Conservation (phyloP, 1,140 invertebrate species). For the Littorina saxatilis region DNA sequence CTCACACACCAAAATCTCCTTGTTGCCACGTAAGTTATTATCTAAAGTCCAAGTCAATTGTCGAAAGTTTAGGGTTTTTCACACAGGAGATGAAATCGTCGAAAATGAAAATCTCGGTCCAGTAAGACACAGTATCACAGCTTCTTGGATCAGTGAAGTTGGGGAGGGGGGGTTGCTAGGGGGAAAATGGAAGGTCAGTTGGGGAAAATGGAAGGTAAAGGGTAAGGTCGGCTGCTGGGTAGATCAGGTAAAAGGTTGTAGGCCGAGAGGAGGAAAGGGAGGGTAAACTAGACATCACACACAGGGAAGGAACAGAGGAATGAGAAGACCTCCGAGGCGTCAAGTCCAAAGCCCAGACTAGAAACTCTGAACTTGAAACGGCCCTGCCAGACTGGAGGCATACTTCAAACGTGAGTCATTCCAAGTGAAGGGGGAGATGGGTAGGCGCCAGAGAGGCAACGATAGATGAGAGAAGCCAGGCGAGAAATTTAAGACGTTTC, state of each 20-base stretch:
- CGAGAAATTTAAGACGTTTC: not conserved
- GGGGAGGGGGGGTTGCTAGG: too few relatives aligned
- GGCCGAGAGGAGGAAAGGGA: conserved; percentile 17
- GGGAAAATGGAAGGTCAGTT: not conserved
- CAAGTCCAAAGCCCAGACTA: not conserved
- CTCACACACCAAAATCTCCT: not conserved
- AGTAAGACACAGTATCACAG: conserved; percentile 24
- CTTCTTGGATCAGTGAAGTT: conserved; percentile 20
- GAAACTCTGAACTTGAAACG: conserved; percentile 12
- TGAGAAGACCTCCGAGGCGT: not conserved
- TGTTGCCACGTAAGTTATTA: too few relatives aligned
- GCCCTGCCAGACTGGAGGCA: not conserved
- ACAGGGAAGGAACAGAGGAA: not conserved
- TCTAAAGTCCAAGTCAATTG: not conserved
- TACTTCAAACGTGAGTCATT: conserved; percentile 36
- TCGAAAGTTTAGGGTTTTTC: not conserved
- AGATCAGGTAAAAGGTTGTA: not conserved
- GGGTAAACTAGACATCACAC: not conserved
- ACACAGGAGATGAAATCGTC: not conserved
- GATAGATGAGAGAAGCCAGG: not conserved
- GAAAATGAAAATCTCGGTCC: not conserved
- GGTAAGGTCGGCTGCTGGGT: not conserved
- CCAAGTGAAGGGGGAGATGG: conserved; percentile 7
- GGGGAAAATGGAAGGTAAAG: not conserved
- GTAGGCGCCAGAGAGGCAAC: not conserved